Base-by-base conservation (phyloP, 2,888 invertebrate species). In the Pandemis heparana region DNA sequence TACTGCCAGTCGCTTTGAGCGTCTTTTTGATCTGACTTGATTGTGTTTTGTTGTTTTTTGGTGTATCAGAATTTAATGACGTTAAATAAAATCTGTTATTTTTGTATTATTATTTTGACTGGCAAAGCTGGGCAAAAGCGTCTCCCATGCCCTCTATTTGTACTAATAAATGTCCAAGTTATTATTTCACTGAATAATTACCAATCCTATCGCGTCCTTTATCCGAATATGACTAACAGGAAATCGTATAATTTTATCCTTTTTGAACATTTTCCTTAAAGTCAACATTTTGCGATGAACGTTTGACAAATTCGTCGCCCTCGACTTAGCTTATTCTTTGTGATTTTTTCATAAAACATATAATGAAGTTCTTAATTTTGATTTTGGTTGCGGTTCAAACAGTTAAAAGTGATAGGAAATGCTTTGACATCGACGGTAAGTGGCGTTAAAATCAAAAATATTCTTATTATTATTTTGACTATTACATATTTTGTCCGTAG, bases 351-450 rank as follows among this genome's bases (percentile, higher is more conserved):
- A 59, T 32, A 1, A 9, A 66, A 51, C 18, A 2, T 59, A 32
- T 32, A 32, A 32, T 65, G 65, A 60, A 71, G 60, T 39, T 41
- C n/a, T 2, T 66, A 16, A 16, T 71, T 14, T 38, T 64, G 14
- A 23, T 23, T 71, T 16, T 51, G n/a, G 48, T 59, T 9, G 18
- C 5, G 23, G 4, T 41, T 18, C 12, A 51, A 1, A 18, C 48
- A 12, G n/a, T 65, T 12, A 14, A 23, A 10, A 51, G 56, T 12
- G 23, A 12, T 1, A 16, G n/a, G 12, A 63, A 46, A 71, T 14
- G 14, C 1, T 39, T 23, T 5, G 18, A 43, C n/a, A 41, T 18
- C 18, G 18, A 56, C 56, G 56, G 56, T 56, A 56, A 56, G 53
- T 53, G 8, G 9, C 8, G 9, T 48, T n/a, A n/a, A n/a, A 48